A percentile compares a stretch with the other conserved stretches of the same genome.
Evolutionary conservation across 2,888 invertebrate species (phyloP).

Genomic region (Standfussiana lucernea): DNA sequence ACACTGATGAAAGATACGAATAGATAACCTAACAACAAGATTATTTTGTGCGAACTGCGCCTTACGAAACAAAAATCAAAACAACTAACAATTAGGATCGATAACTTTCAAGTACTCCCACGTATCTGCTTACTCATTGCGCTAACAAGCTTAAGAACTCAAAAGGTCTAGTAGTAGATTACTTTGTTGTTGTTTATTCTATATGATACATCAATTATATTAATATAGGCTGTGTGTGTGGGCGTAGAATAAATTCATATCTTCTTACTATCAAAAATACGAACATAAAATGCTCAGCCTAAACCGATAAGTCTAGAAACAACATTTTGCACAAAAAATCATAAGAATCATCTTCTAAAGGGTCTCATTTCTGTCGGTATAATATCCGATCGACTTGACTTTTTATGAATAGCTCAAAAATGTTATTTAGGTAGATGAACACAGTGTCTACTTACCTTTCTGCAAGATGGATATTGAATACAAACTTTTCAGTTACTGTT

Average conservation of each 20-base stretch:
- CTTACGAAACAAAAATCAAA: not conserved
- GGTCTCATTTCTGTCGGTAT: too few species aligned
- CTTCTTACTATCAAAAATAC: not conserved
- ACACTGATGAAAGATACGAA: not conserved
- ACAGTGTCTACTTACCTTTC: not conserved
- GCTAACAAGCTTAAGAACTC: conserved; percentile 20
- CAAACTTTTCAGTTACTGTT: too few species aligned
- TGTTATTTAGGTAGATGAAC: too few species aligned
- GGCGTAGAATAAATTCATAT: not conserved
- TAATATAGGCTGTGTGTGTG: not conserved
- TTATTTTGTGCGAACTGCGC: not conserved
- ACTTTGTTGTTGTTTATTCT: conserved; percentile 15
- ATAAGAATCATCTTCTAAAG: too few species aligned
- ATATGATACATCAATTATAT: not conserved
- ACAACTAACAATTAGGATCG: conserved; percentile 5
- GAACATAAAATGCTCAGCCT: too few species aligned
- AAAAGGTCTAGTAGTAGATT: not conserved
- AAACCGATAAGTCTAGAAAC: too few species aligned
- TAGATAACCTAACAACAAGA: not conserved
- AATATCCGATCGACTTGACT: too few species aligned
- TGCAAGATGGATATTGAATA: not conserved
- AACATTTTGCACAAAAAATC: too few species aligned
- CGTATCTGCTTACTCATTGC: not conserved
- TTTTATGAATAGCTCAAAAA: too few species aligned
- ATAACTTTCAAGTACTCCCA: conserved; percentile 2